Evolutionary conservation across 2,797 vertebrate species (phyloP).

Genomic region (Distichodus sexfasciatus): DNA sequence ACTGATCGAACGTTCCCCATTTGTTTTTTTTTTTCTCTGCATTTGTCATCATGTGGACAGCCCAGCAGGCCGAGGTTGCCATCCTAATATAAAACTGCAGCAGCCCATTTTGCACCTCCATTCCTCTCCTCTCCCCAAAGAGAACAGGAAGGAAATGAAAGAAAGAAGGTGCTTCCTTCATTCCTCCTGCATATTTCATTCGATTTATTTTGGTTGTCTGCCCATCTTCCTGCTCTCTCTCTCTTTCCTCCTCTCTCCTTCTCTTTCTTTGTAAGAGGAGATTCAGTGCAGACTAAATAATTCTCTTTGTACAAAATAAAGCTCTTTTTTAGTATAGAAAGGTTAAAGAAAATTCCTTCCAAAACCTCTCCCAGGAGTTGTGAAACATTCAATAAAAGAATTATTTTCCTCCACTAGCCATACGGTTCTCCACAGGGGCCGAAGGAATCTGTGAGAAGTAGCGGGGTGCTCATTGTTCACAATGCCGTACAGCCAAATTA

Average conservation of each 20-base stretch:
- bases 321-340: constrained; percentile 41
- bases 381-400: constrained; percentile 51
- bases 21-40: constrained; percentile 31
- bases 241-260: background rate
- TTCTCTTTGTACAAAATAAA: constrained; percentile 58
- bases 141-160: constrained; percentile 56
- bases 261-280: constrained; percentile 44
- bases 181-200: constrained; percentile 45
- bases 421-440: constrained; percentile 31
- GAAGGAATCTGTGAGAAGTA: background rate
- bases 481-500: background rate
- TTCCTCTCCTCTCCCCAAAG: constrained; percentile 55
- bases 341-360: constrained; percentile 52
- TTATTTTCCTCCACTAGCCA: constrained; percentile 34
- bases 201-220: constrained; percentile 31
- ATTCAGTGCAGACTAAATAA: constrained; percentile 58
- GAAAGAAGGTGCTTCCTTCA: constrained; percentile 49
- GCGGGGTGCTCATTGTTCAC: background rate
- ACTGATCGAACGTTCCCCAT: constrained; percentile 41
- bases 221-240: background rate
- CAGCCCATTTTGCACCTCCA: constrained; percentile 54
- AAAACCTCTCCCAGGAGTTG: constrained; percentile 49
- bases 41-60: constrained; percentile 37
- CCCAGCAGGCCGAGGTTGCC: constrained; percentile 50
- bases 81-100: constrained; percentile 49